phyloP scores from a whole-genome alignment of 2,797 vertebrate genomes.

The Halcyon leucocephala region DNA sequence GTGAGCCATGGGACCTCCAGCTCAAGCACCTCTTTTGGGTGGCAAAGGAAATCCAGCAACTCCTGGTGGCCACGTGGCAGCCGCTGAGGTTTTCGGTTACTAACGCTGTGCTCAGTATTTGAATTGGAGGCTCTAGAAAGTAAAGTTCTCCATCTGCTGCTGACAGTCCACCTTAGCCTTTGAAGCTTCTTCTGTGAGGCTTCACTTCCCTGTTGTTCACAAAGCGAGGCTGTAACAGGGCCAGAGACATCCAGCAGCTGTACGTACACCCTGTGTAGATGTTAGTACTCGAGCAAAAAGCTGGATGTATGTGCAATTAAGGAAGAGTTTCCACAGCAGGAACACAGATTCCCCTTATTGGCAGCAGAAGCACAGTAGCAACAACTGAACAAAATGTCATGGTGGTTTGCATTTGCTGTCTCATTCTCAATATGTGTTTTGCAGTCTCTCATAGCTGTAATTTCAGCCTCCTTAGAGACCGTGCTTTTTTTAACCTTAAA shows the following conservation, averaged over 20 bases:
- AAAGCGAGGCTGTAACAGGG: not conserved
- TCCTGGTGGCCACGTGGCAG: not conserved
- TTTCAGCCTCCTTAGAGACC: conserved; percentile 37
- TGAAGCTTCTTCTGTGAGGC: not conserved
- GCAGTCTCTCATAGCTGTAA: conserved; percentile 11
- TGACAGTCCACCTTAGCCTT: not conserved
- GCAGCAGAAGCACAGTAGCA: conserved; percentile 47
- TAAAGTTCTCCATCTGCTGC: not conserved
- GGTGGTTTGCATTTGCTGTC: conserved; percentile 18
- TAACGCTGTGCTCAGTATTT: not conserved
- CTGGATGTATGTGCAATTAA: conserved; percentile 65
- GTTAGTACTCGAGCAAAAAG: conserved; percentile 48
- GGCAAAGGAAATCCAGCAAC: not conserved
- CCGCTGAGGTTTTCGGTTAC: not conserved
- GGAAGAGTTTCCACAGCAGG: conserved; percentile 54
- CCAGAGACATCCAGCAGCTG: conserved; percentile 4
- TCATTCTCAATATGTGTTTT: conserved; percentile 25
- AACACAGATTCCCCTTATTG: conserved; percentile 58
- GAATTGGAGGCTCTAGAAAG: not conserved
- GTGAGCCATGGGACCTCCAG: not conserved
- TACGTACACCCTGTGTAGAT: not conserved
- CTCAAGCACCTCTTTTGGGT: not conserved
- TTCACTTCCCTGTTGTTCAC: not conserved
- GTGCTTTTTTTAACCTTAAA: not conserved
- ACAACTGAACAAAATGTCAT: conserved; percentile 38